These are phyloP conservation scores for Amphibalanus amphitrite DNA, from an alignment of 1,140 invertebrate genomes.

Conservation along the genomic window DNA sequence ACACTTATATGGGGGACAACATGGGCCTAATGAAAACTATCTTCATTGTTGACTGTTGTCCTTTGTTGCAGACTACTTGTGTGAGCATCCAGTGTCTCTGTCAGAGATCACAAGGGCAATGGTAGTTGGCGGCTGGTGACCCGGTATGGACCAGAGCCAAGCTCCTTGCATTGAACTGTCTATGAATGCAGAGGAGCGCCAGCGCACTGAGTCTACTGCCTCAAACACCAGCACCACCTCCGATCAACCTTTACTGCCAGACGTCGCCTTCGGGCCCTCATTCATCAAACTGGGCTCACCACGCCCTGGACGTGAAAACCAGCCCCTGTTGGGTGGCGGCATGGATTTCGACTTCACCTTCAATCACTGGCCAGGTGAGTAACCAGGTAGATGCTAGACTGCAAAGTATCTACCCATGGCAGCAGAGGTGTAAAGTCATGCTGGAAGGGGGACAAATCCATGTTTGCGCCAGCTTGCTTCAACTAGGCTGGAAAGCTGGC, in stretches of 20 bases:
- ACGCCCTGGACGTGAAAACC: conserved; percentile 63
- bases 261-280: conserved; percentile 13
- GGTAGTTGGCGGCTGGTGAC: neutral
- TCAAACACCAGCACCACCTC: neutral
- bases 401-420: too few relatives aligned
- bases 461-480: too few relatives aligned
- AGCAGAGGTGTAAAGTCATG: too few relatives aligned
- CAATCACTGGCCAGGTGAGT: conserved; percentile 29
- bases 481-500: too few relatives aligned
- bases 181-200: neutral
- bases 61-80: too few relatives aligned
- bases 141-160: neutral
- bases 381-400: too few relatives aligned
- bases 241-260: conserved; percentile 4
- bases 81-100: too few relatives aligned
- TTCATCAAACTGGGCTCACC: conserved; percentile 40
- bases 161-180: neutral
- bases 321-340: conserved; percentile 64
- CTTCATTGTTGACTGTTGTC: too few relatives aligned
- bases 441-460: too few relatives aligned
- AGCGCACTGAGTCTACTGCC: neutral
- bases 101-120: too few relatives aligned
- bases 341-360: conserved; percentile 54
- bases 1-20: too few relatives aligned
- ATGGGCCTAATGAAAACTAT: too few relatives aligned